A percentile compares a stretch with the other conserved stretches of the same genome.
phyloP scores from a whole-genome alignment of 92 coral and sea anemone species.

The Parazoanthus atlanticus region DNA sequence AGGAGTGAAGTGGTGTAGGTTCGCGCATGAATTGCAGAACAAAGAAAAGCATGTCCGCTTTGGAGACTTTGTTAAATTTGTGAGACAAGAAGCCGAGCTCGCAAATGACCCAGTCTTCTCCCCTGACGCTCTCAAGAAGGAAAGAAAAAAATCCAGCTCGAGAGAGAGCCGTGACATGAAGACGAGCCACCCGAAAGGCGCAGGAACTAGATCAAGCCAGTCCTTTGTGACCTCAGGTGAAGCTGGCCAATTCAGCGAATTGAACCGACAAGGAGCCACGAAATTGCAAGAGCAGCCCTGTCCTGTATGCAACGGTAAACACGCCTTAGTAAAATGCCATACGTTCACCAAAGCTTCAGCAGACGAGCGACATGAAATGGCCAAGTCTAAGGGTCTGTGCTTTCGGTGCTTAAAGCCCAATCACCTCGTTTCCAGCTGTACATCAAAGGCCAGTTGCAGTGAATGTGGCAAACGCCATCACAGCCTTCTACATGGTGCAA shows the following conservation, averaged over 20 bases:
- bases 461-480: conserved; percentile 68
- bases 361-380: conserved; percentile 46
- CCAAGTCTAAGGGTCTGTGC: conserved; percentile 53
- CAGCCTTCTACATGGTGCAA: conserved; percentile 54
- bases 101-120: conserved; percentile 78
- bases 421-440: conserved; percentile 54
- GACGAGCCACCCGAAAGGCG: background rate
- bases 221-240: conserved; percentile 17
- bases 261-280: background rate
- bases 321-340: conserved; percentile 49
- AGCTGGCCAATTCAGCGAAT: background rate
- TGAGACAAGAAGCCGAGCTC: conserved; percentile 64
- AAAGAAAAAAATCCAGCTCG: conserved; percentile 30
- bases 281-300: conserved; percentile 23
- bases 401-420: conserved; percentile 52
- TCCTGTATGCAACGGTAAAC: conserved; percentile 49
- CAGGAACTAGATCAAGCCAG: background rate
- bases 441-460: conserved; percentile 27
- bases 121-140: conserved; percentile 56
- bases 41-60: conserved; percentile 45
- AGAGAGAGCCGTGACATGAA: background rate
- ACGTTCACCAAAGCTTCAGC: conserved; percentile 26
- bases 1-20: conserved; percentile 65
- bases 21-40: conserved; percentile 54
- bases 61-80: conserved; percentile 55